phyloP scores from a whole-genome alignment of 2,113 vertebrate genomes.

The rabbit (Oryctolagus cuniculus) region DNA sequence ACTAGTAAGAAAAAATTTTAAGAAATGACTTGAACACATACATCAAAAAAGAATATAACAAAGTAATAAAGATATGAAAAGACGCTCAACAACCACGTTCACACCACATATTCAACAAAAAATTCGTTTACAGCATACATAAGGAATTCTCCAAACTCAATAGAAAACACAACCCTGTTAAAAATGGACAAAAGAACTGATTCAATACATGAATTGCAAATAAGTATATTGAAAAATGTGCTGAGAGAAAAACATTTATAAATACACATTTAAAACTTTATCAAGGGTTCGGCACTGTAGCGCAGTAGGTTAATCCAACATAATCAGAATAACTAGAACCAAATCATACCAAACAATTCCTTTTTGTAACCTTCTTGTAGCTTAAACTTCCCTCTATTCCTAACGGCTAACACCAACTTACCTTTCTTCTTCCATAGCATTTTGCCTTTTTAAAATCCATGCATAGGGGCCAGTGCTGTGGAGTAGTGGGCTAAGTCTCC shows the following conservation, averaged over 20 bases:
- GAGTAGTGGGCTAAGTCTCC: no score
- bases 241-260: background rate
- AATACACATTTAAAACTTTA: background rate
- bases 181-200: background rate
- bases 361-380: no score
- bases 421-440: no score
- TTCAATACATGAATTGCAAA: background rate
- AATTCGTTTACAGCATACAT: background rate
- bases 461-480: no score
- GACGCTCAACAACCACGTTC: background rate
- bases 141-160: background rate
- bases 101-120: slow-evolving; percentile 17
- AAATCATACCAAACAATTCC: no score
- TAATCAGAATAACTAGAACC: no score
- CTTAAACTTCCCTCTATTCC: no score
- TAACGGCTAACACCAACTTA: no score
- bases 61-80: background rate
- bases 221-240: background rate
- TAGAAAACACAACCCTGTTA: background rate
- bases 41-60: background rate
- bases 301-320: no score
- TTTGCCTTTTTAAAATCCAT: background rate
- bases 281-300: no score
- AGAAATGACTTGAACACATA: background rate
- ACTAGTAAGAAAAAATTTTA: background rate